Conservation (phyloP, 2,888 invertebrate genomes). For the Chloromyia formosa region DNA sequence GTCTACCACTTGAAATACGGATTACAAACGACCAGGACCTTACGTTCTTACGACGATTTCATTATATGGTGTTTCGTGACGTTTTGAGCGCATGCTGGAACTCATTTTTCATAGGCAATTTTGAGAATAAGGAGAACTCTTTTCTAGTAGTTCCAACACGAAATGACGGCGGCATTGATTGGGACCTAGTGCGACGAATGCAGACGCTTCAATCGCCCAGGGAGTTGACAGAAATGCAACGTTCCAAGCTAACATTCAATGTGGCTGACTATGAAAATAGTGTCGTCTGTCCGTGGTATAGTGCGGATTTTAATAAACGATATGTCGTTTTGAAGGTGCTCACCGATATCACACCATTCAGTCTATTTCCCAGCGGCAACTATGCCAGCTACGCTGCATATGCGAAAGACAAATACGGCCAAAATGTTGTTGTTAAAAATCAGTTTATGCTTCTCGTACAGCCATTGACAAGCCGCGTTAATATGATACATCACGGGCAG, state of each 20-base stretch:
- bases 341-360: constrained; percentile 71
- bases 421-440: constrained; percentile 67
- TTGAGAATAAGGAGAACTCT: constrained; percentile 66
- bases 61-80: constrained; percentile 77
- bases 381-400: constrained; percentile 77
- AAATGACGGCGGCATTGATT: constrained; percentile 67
- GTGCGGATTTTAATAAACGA: constrained; percentile 65
- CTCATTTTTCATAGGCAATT: constrained; percentile 70
- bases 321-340: constrained; percentile 78
- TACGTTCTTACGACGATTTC: constrained; percentile 70
- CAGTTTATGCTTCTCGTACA: constrained; percentile 87
- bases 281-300: constrained; percentile 89
- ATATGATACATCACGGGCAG: constrained; percentile 57
- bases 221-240: constrained; percentile 65
- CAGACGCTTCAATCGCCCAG: constrained; percentile 63
- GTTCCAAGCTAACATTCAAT: constrained; percentile 65
- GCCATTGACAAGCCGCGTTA: constrained; percentile 58
- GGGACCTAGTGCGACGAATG: constrained; percentile 67
- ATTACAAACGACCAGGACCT: constrained; percentile 67
- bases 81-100: constrained; percentile 71
- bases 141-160: constrained; percentile 66
- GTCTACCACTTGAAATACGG: constrained; percentile 66
- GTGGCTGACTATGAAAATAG: constrained; percentile 73
- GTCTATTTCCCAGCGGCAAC: constrained; percentile 72
- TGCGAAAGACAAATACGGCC: constrained; percentile 76